phyloP scores from a whole-genome alignment of 2,113 vertebrate species.

The Erythrolamprus reginae region DNA sequence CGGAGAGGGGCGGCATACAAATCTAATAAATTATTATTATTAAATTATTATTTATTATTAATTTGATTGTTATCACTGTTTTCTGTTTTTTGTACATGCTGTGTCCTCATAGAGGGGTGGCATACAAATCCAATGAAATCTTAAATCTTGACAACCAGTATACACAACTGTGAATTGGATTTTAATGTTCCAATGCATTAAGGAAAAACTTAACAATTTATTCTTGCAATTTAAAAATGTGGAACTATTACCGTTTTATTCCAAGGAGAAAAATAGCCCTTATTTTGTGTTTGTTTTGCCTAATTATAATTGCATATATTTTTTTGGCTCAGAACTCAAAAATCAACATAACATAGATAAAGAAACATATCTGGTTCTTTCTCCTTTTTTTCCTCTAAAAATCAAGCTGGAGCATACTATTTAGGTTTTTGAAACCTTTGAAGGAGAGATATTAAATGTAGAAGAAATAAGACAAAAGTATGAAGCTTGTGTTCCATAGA shows the following conservation, averaged over 20 bases:
- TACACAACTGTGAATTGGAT: neutral
- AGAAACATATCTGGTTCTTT: neutral
- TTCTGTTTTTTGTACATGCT: too few species aligned
- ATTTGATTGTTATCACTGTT: too few species aligned
- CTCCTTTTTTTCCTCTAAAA: neutral
- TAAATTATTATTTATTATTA: too few species aligned
- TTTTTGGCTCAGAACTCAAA: too few species aligned
- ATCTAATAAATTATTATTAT: too few species aligned
- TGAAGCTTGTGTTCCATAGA: neutral
- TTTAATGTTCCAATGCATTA: neutral
- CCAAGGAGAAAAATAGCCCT: neutral
- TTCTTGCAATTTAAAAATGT: neutral
- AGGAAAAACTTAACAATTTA: neutral
- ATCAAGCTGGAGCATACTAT: neutral
- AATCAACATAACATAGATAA: neutral
- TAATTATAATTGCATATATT: neutral
- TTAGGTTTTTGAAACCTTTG: neutral
- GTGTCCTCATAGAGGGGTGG: too few species aligned
- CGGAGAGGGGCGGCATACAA: too few species aligned
- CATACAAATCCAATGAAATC: too few species aligned
- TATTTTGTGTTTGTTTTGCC: neutral
- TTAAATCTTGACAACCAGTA: neutral
- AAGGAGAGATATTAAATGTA: neutral
- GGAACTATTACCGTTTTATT: neutral
- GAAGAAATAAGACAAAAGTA: neutral